These are phyloP conservation scores for Nemapogon koenigi DNA, from an alignment of 2,888 invertebrate genomes.

Conservation along the genomic window DNA sequence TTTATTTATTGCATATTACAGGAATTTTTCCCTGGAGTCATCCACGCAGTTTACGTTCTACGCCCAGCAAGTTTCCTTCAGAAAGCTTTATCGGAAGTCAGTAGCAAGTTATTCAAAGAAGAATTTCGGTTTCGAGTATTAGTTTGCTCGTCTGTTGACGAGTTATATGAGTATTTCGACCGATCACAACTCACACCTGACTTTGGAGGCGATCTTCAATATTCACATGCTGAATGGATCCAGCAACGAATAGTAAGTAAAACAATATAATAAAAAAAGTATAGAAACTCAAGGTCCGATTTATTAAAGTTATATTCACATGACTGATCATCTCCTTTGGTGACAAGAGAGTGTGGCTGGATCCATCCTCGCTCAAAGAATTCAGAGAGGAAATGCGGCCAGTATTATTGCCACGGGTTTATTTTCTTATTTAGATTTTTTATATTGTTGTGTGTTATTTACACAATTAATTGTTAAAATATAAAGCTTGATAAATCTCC, in stretches of 20 bases:
- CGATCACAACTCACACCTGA: slow-evolving; percentile 86
- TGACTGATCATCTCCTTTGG: no score
- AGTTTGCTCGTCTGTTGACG: slow-evolving; percentile 83
- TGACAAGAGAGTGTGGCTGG: no score
- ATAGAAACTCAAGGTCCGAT: no score
- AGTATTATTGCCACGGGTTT: no score
- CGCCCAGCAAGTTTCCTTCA: slow-evolving; percentile 94
- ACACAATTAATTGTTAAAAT: no score
- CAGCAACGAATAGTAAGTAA: slow-evolving; percentile 89
- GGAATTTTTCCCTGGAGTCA: slow-evolving; percentile 92
- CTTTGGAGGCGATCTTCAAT: slow-evolving; percentile 86
- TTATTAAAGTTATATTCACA: no score
- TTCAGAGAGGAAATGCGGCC: no score
- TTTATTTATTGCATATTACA: slow-evolving; percentile 41
- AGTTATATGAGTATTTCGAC: slow-evolving; percentile 86
- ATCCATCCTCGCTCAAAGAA: no score
- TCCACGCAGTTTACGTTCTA: slow-evolving; percentile 92
- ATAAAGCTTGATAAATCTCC: no score
- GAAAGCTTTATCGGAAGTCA: slow-evolving; percentile 94
- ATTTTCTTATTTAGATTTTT: no score
- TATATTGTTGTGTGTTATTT: no score
- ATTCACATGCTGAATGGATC: slow-evolving; percentile 96
- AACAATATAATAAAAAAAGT: no score
- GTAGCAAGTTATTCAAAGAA: slow-evolving; percentile 88
- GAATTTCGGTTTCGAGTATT: slow-evolving; percentile 91